These are phyloP conservation scores for Cottus gobio DNA, from an alignment of 2,113 vertebrate genomes.

Conservation along the genomic window DNA sequence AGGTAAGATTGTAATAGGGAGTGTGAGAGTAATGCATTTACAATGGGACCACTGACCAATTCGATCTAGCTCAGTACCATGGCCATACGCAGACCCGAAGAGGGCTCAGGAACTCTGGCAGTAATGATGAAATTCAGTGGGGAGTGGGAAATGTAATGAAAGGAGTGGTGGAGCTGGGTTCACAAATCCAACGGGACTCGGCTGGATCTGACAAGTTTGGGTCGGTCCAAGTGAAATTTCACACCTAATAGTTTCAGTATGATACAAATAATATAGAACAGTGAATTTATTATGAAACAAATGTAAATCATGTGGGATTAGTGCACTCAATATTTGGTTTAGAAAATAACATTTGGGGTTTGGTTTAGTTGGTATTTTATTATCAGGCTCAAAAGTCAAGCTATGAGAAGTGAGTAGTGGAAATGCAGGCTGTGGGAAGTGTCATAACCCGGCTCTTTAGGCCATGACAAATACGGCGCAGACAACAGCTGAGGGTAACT, in stretches of 20 bases:
- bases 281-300: conserved; percentile 26
- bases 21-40: conserved; percentile 81
- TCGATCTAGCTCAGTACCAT: conserved; percentile 73
- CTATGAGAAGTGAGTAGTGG: conserved; percentile 44
- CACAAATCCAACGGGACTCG: conserved; percentile 55
- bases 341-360: conserved; percentile 21
- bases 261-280: conserved; percentile 18
- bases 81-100: conserved; percentile 57
- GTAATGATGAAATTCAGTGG: conserved; percentile 79
- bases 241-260: conserved; percentile 32
- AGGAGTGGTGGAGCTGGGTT: conserved; percentile 52
- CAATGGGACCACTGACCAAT: conserved; percentile 82
- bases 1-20: conserved; percentile 69
- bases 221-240: conserved; percentile 42
- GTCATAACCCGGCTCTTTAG: too few relatives aligned
- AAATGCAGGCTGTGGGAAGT: conserved; percentile 32
- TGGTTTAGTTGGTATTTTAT: conserved; percentile 35
- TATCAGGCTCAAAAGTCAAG: conserved; percentile 52
- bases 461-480: too few relatives aligned
- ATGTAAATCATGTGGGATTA: conserved; percentile 14
- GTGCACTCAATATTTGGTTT: conserved; percentile 14
- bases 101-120: conserved; percentile 68
- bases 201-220: conserved; percentile 51
- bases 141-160: conserved; percentile 77
- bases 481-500: too few relatives aligned